Base-by-base conservation (phyloP, 2,797 vertebrate genomes). In the Crax fasciolata region DNA sequence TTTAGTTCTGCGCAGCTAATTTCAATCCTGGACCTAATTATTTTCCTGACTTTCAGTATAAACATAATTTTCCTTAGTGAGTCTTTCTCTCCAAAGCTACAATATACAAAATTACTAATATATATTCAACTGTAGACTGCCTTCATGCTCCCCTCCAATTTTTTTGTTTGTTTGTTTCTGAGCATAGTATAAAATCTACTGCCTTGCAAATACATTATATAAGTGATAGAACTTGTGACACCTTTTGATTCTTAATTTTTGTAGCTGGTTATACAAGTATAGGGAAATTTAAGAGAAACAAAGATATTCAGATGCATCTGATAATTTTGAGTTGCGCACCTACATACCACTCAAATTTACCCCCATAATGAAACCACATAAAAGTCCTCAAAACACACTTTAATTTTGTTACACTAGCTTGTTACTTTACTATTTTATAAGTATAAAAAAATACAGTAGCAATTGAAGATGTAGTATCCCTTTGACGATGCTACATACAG, bases 91-190 rank as follows among this genome's bases (percentile, higher is more conserved):
- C 59, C 41, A 72, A 18, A 68, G 19, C 9, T 49, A 59, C 6
- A 79, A 32, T 12, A 6, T 49, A 59, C n/a, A 75, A 70, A 49
- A 52, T 16, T 48, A 61, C 10, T 49, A 11, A 38, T 21, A 66
- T 3, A 44, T 2, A 54, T 17, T n/a, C 17, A 82, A 28, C 3
- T 58, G 9, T 48, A 39, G 11, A 35, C 19, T 83, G 30, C 18
- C 15, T 80, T 74, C 23, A 41, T 1, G 0, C 4, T 15, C 25
- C 7, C 7, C 1, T 49, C 48, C 41, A 12, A 12, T 43, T 16
- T 27, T 44, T 59, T 63, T 48, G 41, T 49, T 49, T 13, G 21
- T 70, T 43, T 44, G 27, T 70, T 51, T 6, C 21, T 66, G 25
- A 83, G 19, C 23, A 93, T 11, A 43, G 16, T 19, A 65, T 21